These are phyloP conservation scores for Epistrophe grossulariae DNA, from an alignment of 2,888 invertebrate genomes.

Conservation along the genomic window DNA sequence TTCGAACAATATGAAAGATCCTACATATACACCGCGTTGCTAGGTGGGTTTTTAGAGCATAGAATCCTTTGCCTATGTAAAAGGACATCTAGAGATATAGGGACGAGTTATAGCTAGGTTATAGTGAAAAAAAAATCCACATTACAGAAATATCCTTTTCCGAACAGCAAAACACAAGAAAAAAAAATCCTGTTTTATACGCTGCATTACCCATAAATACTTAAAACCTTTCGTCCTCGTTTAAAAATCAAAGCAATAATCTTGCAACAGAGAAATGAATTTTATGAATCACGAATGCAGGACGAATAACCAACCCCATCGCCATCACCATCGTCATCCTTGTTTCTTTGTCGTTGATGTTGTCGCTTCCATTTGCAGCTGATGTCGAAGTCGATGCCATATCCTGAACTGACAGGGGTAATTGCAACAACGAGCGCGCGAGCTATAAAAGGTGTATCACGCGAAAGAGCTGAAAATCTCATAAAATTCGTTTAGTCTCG, in stretches of 20 bases:
- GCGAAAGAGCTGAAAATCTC: slow-evolving; percentile 47
- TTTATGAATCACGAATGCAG: slow-evolving; percentile 65
- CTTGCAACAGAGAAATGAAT: slow-evolving; percentile 58
- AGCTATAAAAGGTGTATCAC: slow-evolving; percentile 58
- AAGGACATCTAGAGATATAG: background rate
- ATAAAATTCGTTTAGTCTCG: slow-evolving; percentile 72
- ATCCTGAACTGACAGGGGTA: slow-evolving; percentile 17
- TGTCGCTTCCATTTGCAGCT: background rate
- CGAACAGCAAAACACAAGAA: background rate
- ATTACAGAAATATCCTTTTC: slow-evolving; percentile 31
- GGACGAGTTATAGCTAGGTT: too few species aligned
- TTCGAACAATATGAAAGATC: slow-evolving; percentile 21
- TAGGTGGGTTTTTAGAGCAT: background rate
- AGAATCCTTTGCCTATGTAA: slow-evolving; percentile 15
- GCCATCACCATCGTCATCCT: background rate
- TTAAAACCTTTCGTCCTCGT: slow-evolving; percentile 28
- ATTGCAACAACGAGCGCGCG: slow-evolving; percentile 41
- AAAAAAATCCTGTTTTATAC: background rate
- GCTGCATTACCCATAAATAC: slow-evolving; percentile 40
- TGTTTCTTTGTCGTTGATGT: background rate
- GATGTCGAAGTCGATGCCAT: background rate
- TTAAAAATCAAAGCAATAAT: slow-evolving; percentile 62
- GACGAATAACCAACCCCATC: background rate
- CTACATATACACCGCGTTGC: too few species aligned
- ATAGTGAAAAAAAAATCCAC: background rate